A percentile compares a stretch with the other conserved stretches of the same genome.
These are phyloP conservation scores for Panagrolaimus sp. DNA, from an alignment of 1,140 invertebrate species.

Conservation along the genomic window DNA sequence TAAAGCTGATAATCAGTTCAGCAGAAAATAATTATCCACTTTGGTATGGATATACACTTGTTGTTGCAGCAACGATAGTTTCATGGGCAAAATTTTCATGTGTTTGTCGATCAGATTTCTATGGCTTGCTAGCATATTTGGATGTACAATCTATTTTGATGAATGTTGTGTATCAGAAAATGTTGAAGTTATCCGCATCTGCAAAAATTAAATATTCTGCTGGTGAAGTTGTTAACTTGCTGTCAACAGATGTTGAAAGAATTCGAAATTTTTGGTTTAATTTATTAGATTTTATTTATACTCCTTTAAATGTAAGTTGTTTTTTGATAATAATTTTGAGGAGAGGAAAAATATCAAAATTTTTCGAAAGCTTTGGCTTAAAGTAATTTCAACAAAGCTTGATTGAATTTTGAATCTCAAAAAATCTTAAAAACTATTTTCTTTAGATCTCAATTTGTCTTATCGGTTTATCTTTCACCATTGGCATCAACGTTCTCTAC, in stretches of 20 bases:
- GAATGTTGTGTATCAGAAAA: neutral
- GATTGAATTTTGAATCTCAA: too few relatives aligned
- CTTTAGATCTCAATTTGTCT: neutral
- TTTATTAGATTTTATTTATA: neutral
- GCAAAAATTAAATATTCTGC: slow-evolving; percentile 4
- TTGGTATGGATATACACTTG: neutral
- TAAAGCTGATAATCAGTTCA: neutral
- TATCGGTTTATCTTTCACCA: neutral
- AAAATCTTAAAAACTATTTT: neutral
- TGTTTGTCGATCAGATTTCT: neutral
- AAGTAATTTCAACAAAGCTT: too few relatives aligned
- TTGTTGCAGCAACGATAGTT: neutral
- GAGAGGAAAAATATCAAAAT: too few relatives aligned
- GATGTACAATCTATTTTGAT: neutral
- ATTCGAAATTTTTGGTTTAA: neutral
- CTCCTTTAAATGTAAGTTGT: neutral
- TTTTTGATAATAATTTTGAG: too few relatives aligned
- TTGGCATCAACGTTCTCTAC: neutral
- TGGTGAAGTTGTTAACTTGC: neutral
- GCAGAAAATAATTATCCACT: slow-evolving; percentile 1
- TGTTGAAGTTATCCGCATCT: neutral
- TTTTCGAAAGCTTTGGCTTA: too few relatives aligned
- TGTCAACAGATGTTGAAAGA: neutral
- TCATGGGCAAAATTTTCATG: neutral
- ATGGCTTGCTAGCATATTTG: neutral